Percentiles rank a stretch among this genome's conserved stretches.
Conservation (phyloP, 2,888 invertebrate genomes). For the Arrhopalites spinosus region DNA sequence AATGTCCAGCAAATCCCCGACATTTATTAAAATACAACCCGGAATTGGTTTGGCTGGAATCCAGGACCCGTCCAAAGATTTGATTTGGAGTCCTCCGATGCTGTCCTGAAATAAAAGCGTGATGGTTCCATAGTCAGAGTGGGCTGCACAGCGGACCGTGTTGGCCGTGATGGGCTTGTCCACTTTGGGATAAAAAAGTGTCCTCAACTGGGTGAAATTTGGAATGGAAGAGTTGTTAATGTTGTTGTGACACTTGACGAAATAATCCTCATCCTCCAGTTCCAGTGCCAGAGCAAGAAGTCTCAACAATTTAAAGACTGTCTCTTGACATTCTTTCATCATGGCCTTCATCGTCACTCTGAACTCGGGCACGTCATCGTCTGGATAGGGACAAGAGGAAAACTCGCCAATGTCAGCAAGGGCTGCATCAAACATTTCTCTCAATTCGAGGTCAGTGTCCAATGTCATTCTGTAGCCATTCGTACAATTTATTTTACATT, state of each 20-base stretch:
- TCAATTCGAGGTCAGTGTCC: no score
- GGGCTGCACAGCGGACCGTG: constrained; percentile 57
- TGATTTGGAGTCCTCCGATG: constrained; percentile 57
- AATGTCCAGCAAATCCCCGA: constrained; percentile 59
- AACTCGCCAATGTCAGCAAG: no score
- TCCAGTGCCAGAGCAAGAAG: constrained; percentile 32
- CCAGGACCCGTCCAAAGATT: constrained; percentile 55
- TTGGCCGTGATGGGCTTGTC: constrained; percentile 31
- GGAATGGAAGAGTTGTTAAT: neutral
- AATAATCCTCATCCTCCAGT: constrained; percentile 26
- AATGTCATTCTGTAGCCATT: no score
- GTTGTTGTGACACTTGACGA: constrained; percentile 15
- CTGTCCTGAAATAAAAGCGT: constrained; percentile 58
- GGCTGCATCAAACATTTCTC: no score
- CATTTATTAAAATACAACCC: constrained; percentile 58
- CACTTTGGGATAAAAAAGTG: constrained; percentile 52
- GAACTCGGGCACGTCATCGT: no score
- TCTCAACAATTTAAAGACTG: constrained; percentile 9
- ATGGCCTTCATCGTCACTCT: no score
- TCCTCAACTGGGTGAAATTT: constrained; percentile 43
- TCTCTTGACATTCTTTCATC: constrained; percentile 15
- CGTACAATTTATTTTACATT: no score
- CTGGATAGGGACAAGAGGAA: no score
- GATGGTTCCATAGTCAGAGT: constrained; percentile 57
- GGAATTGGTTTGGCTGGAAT: constrained; percentile 57